Evolutionary conservation across 2,888 invertebrate species (phyloP).

Genomic region (Cataglyphis albicans): DNA sequence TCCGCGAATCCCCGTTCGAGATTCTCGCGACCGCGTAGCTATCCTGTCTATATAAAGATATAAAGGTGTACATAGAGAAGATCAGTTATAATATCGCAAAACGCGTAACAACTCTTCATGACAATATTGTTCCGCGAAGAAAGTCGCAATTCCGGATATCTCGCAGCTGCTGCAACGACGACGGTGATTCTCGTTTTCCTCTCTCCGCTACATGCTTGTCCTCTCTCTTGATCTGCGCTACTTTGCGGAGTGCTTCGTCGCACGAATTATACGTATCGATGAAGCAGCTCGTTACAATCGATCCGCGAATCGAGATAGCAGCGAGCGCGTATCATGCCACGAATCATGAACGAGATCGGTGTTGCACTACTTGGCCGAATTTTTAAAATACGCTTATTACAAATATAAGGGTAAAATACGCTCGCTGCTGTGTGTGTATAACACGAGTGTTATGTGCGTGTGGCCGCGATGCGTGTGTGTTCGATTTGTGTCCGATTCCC

Average conservation of each 20-base stretch:
- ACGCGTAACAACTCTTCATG: slow-evolving; percentile 68
- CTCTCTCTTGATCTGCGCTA: slow-evolving; percentile 40
- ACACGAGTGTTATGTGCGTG: slow-evolving; percentile 24
- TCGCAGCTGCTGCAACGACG: slow-evolving; percentile 46
- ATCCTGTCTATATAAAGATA: neutral
- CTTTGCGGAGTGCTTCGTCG: slow-evolving; percentile 1
- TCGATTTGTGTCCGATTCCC: slow-evolving; percentile 30
- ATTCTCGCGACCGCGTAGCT: slow-evolving; percentile 44
- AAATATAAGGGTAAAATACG: slow-evolving; percentile 55
- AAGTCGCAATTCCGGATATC: slow-evolving; percentile 60
- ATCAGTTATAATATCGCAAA: slow-evolving; percentile 27
- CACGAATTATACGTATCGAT: slow-evolving; percentile 9
- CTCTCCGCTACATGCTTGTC: slow-evolving; percentile 3
- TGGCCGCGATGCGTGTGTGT: slow-evolving; percentile 21
- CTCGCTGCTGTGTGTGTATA: slow-evolving; percentile 38
- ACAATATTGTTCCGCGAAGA: slow-evolving; percentile 68
- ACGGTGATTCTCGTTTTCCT: slow-evolving; percentile 52
- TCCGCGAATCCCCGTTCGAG: slow-evolving; percentile 13
- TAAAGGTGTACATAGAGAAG: neutral
- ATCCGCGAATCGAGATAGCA: slow-evolving; percentile 14
- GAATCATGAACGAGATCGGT: slow-evolving; percentile 30
- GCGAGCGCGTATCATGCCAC: neutral
- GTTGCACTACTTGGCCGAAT: slow-evolving; percentile 62
- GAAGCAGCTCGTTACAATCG: neutral
- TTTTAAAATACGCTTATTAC: slow-evolving; percentile 72